These are phyloP conservation scores for Alcis repandata DNA, from an alignment of 2,888 invertebrate species.

Conservation along the genomic window DNA sequence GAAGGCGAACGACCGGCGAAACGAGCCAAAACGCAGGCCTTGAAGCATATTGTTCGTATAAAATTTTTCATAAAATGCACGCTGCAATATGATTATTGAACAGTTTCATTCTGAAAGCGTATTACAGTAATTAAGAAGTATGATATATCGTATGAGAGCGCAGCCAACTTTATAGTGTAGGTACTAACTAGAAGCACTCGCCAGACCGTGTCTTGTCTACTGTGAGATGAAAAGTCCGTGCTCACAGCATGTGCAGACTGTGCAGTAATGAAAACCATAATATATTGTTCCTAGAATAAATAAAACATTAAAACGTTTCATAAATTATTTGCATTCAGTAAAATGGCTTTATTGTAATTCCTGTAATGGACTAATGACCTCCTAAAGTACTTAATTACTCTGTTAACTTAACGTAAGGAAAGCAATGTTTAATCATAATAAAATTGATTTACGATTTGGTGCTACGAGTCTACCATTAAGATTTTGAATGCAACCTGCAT, in stretches of 20 bases:
- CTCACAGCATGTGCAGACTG: too few species aligned
- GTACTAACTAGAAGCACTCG: too few species aligned
- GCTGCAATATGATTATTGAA: conserved; percentile 24
- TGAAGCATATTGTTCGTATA: conserved; percentile 31
- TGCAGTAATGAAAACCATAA: too few species aligned
- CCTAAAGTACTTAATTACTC: too few species aligned
- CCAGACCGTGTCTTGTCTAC: background rate
- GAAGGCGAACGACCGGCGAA: conserved; percentile 58
- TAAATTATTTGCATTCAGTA: too few species aligned
- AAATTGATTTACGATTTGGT: too few species aligned
- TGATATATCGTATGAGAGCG: background rate
- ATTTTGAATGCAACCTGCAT: too few species aligned
- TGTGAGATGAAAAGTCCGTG: background rate
- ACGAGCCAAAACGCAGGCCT: conserved; percentile 47
- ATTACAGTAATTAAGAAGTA: conserved; percentile 18
- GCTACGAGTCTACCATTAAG: too few species aligned
- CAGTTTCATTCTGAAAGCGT: conserved; percentile 17
- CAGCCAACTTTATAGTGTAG: background rate
- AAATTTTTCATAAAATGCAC: conserved; percentile 18
- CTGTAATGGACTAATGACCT: too few species aligned
- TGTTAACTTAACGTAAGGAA: background rate
- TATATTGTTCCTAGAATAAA: too few species aligned
- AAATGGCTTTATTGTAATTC: conserved; percentile 1
- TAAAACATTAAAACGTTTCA: too few species aligned
- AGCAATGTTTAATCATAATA: too few species aligned